phyloP scores from a whole-genome alignment of 1,140 invertebrate genomes.

The Drosophila carrolli region DNA sequence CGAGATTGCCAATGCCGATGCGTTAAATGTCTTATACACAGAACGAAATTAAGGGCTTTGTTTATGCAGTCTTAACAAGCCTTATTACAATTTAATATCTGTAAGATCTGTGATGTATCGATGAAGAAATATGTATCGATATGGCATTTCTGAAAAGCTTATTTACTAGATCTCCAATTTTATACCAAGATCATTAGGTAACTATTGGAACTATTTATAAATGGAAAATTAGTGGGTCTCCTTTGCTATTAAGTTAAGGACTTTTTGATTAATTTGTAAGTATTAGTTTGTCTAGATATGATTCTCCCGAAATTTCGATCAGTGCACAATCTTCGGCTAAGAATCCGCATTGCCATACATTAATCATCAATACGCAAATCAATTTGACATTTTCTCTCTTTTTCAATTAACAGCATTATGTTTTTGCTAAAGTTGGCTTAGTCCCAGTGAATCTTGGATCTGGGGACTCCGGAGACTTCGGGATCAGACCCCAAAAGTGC shows the following conservation, averaged over 20 bases:
- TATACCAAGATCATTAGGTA: no score
- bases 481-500: conserved; percentile 51
- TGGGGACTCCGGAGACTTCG: conserved; percentile 9
- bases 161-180: no score
- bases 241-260: no score
- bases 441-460: conserved; percentile 13
- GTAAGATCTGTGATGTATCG: no score
- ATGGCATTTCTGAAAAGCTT: no score
- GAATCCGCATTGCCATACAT: conserved; percentile 43
- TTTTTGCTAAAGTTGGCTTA: conserved; percentile 74
- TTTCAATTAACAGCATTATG: conserved; percentile 83
- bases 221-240: no score
- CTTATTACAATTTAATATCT: no score
- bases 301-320: background rate
- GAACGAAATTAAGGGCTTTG: background rate
- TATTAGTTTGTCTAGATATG: no score
- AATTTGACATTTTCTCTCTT: conserved; percentile 70
- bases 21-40: conserved; percentile 50
- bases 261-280: no score
- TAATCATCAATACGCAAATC: conserved; percentile 75
- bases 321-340: conserved; percentile 16
- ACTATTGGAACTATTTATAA: no score
- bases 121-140: no score
- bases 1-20: conserved; percentile 31
- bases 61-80: no score